These are phyloP conservation scores for Spizaetus ornatus DNA, from an alignment of 2,113 vertebrate species.

Conservation along the genomic window DNA sequence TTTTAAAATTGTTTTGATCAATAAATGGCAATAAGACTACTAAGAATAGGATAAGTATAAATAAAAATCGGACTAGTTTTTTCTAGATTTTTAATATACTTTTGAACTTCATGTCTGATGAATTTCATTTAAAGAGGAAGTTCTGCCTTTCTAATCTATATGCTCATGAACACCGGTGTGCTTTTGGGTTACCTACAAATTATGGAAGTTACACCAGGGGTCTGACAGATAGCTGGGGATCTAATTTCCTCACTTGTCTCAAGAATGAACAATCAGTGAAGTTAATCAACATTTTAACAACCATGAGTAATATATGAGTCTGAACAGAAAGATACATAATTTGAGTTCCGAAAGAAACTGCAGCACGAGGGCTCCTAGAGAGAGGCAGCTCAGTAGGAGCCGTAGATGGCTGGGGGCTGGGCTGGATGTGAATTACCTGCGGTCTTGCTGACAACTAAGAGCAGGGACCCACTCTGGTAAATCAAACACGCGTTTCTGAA, in stretches of 20 bases:
- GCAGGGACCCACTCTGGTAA: not conserved
- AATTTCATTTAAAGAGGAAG: constrained; percentile 64
- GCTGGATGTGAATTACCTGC: not conserved
- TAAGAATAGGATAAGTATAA: constrained; percentile 44
- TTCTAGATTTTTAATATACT: constrained; percentile 53
- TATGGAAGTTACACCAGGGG: constrained; percentile 52
- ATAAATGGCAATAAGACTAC: not conserved
- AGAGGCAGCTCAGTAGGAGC: constrained; percentile 10
- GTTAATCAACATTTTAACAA: constrained; percentile 73
- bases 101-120: constrained; percentile 53
- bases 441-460: not conserved
- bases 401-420: not conserved
- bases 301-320: constrained; percentile 36
- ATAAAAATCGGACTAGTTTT: constrained; percentile 46
- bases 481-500: not conserved
- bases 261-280: constrained; percentile 65
- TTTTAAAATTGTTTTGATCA: not conserved
- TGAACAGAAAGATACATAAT: constrained; percentile 43
- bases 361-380: not conserved
- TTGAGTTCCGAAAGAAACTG: constrained; percentile 21
- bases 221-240: constrained; percentile 61
- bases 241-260: constrained; percentile 71
- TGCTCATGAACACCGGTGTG: constrained; percentile 51
- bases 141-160: constrained; percentile 64
- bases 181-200: constrained; percentile 67